Base-by-base conservation (phyloP, 1,140 invertebrate genomes). In the Dysdera silvatica region DNA sequence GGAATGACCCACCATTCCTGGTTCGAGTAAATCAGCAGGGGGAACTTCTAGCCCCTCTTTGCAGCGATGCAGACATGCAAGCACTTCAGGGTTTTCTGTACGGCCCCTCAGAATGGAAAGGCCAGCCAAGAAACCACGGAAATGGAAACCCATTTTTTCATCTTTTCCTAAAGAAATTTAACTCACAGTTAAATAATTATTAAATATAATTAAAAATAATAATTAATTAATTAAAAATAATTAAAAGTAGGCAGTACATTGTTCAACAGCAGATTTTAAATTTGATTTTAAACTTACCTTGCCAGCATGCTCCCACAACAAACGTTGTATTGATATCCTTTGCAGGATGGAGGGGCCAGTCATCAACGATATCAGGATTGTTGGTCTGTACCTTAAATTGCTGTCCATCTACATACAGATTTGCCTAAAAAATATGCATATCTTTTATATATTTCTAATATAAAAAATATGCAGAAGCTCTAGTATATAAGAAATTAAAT, bases 331-430 rank as follows among this genome's bases (percentile, higher is more conserved):
- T 95, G 61, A 94, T 83, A 12, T 87, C 91, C 65, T 92, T 90
- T 0, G 92, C 90, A 24, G 91, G 89, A 76, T 99, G 96, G 14
- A 99, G 80, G n/a, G 96, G 95, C 95, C 95, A 99, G 77, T 99
- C 96, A 76, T 99, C 95, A 72, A 99, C 93, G 29, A 98, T 90
- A 76, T 98, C 95, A 0, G 93, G 91, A 71, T 94, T 95, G 67
- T 86, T 86, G 73, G 87, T 85, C 69, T 89, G 86, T 51, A 82
- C 81, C 5, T 85, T 80, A 78, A 89, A 88, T 18, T 85, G 76
- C 72, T 88, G 84, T 0, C 95, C 95, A 77, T 98, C 95, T 62
- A 97, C 84, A 74, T 84, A 93, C 26, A 97, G 78, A 60, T 84
- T 84, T 14, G 94, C 69, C 76, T 78, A 58, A 6, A 32, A 29